Evolutionary conservation across 64 coral and sea anemone species (phyloP), one percentile per base, ranked within the genome.

Genomic region (Platygyra sinensis): DNA sequence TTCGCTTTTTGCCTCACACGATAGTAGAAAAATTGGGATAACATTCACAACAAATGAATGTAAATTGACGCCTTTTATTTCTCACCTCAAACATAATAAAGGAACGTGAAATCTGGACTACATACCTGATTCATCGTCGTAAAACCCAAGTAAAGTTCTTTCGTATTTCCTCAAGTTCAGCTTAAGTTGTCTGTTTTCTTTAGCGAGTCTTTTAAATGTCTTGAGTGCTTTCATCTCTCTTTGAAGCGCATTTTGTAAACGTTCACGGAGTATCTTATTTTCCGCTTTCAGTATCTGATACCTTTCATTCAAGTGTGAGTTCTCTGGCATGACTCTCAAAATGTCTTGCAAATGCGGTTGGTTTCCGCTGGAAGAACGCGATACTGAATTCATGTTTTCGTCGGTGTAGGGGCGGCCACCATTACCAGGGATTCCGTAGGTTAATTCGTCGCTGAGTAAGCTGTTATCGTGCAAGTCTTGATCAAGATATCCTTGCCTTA

Each of bases 201-300:
- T 95, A 63, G 97, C 93, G 0, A 99, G 77, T 18, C 94, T 87
- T 75, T 99, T 95, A 61, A 99, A 99, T 49, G 97, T 99, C 79
- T 99, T 99, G 15, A 99, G 36, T 0, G 97, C 94, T 67, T 99
- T 99, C 94, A 99, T 99, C 67, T 99, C 97, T 15, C 97, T 80
- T 55, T 99, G 97, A 5, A 99, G 73, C 5, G 97, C 97, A 90
- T 99, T 99, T 60, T 99, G 93, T 18, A 99, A 75, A 2, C 97
- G 94, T 80, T 99, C 97, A 12, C 94, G 78, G 22, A 99, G 73
- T 62, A 99, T 99, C 87, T 91, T 99, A 84, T 99, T 99, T 69
- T 99, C 97, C 7, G 94, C 91, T 83, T 86, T 96, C 10, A 99
- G 88, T 57, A 99, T 99, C 24, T 99, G 91, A 74, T 90, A 94